A percentile compares a stretch with the other conserved stretches of the same genome.
phyloP scores from a whole-genome alignment of 2,113 vertebrate species.

The Rhadina sibilatrix region DNA sequence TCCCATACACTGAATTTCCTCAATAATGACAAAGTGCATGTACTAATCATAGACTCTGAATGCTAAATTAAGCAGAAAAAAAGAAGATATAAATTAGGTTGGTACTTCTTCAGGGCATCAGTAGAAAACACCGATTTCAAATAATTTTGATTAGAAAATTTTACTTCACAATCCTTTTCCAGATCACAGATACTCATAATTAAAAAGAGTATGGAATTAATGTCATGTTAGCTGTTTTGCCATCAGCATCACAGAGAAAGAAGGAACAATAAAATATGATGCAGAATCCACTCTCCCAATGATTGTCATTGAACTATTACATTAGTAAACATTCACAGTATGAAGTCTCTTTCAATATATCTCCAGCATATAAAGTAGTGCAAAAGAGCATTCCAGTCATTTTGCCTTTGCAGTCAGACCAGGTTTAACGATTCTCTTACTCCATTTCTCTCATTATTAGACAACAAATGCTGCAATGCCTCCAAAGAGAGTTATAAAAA shows the following conservation, averaged over 20 bases:
- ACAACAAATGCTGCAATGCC: slow-evolving; percentile 70
- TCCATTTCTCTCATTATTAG: slow-evolving; percentile 68
- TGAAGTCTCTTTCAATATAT: slow-evolving; percentile 78
- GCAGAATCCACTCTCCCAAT: slow-evolving; percentile 76
- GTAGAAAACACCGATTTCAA: slow-evolving; percentile 69
- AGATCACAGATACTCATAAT: slow-evolving; percentile 68
- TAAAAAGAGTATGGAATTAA: slow-evolving; percentile 64
- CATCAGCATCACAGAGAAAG: slow-evolving; percentile 71
- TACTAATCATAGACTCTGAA: slow-evolving; percentile 61
- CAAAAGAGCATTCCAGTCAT: slow-evolving; percentile 81
- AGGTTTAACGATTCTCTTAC: slow-evolving; percentile 65
- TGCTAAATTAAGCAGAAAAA: slow-evolving; percentile 48
- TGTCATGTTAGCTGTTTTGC: slow-evolving; percentile 56
- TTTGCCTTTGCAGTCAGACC: slow-evolving; percentile 70
- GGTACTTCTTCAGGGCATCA: slow-evolving; percentile 52
- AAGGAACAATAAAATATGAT: slow-evolving; percentile 67
- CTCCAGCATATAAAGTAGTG: slow-evolving; percentile 83
- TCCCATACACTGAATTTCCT: slow-evolving; percentile 50
- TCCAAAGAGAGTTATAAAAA: slow-evolving; percentile 80
- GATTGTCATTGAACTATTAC: slow-evolving; percentile 82
- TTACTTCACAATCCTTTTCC: slow-evolving; percentile 72
- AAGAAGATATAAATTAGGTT: slow-evolving; percentile 33
- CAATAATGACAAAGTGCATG: slow-evolving; percentile 20
- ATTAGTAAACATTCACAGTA: slow-evolving; percentile 84
- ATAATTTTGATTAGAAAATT: slow-evolving; percentile 70